A percentile compares a stretch with the other conserved stretches of the same genome.
phyloP scores from a whole-genome alignment of 2,113 vertebrate species.

The Sapajus apella region DNA sequence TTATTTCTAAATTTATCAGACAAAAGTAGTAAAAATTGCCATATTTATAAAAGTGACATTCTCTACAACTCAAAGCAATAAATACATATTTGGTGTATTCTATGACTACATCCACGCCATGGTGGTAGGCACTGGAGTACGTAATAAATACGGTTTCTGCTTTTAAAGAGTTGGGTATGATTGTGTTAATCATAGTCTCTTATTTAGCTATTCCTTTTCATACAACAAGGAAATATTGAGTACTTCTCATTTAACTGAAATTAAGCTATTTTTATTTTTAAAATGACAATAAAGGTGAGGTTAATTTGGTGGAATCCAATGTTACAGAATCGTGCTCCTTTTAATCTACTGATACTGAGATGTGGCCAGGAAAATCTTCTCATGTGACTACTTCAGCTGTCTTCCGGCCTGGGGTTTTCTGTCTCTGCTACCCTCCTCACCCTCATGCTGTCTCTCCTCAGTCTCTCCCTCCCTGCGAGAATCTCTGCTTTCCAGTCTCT shows the following conservation, averaged over 20 bases:
- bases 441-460: background rate
- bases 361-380: background rate
- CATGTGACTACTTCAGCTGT: background rate
- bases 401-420: background rate
- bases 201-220: background rate
- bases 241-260: conserved; percentile 24
- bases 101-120: background rate
- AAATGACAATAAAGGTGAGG: conserved; percentile 23
- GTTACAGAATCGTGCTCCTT: background rate
- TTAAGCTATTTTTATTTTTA: background rate
- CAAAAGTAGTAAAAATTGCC: background rate
- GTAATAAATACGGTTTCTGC: background rate
- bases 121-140: background rate
- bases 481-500: background rate
- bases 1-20: conserved; percentile 20
- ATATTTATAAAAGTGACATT: background rate
- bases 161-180: background rate
- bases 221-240: background rate
- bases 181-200: background rate
- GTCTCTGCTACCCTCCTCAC: background rate
- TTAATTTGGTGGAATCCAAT: background rate
- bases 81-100: background rate
- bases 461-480: background rate
- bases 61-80: background rate
- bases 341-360: background rate